phyloP scores from a whole-genome alignment of 2,797 vertebrate genomes.

The Gymnodraco acuticeps region DNA sequence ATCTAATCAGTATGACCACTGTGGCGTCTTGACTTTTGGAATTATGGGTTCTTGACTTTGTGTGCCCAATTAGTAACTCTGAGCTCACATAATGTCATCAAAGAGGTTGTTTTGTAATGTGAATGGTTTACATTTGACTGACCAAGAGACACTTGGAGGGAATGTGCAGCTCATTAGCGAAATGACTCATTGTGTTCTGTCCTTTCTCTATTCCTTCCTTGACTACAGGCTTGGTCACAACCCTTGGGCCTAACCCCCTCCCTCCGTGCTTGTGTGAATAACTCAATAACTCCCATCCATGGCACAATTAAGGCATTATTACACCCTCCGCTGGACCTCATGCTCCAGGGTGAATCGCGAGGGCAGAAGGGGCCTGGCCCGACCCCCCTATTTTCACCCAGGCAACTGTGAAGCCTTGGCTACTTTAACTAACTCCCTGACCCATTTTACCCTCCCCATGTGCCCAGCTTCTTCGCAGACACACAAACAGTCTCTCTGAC shows the following conservation, averaged over 20 bases:
- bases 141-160: conserved; percentile 67
- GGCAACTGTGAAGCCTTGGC: conserved; percentile 67
- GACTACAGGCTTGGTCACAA: conserved; percentile 71
- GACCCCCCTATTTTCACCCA: conserved; percentile 47
- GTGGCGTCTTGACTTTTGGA: conserved; percentile 24
- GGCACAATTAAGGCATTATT: conserved; percentile 84
- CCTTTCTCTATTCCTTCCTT: conserved; percentile 63
- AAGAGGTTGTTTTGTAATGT: conserved; percentile 52
- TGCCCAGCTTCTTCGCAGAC: conserved; percentile 51
- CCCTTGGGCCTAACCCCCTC: conserved; percentile 58
- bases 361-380: conserved; percentile 49
- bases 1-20: conserved; percentile 7
- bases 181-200: conserved; percentile 79
- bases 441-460: conserved; percentile 74
- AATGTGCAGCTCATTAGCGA: conserved; percentile 77
- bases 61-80: conserved; percentile 63
- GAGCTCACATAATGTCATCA: conserved; percentile 55
- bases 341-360: conserved; percentile 67
- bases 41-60: conserved; percentile 29
- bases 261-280: conserved; percentile 76
- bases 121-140: conserved; percentile 72
- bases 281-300: conserved; percentile 74
- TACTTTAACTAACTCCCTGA: conserved; percentile 66
- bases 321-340: conserved; percentile 74
- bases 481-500: conserved; percentile 47